These are phyloP conservation scores for Hiodon tergisus DNA, from an alignment of 2,113 vertebrate genomes.

Conservation along the genomic window DNA sequence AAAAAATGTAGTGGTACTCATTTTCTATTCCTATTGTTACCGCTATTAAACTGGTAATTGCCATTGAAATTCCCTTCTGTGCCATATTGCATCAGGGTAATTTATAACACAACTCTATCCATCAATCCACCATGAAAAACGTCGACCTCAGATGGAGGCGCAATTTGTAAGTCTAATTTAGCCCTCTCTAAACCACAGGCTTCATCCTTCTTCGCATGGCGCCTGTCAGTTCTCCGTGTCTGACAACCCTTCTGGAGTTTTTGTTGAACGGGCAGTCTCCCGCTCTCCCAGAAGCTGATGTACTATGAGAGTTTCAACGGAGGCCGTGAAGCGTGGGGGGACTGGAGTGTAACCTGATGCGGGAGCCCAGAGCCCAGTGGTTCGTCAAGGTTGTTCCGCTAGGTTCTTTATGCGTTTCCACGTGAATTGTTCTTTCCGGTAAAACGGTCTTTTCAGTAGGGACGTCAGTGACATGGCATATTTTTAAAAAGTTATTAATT, in stretches of 20 bases:
- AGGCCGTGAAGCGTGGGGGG: slow-evolving; percentile 52
- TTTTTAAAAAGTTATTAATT: not conserved
- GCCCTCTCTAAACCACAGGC: not conserved
- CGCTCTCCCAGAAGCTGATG: slow-evolving; percentile 50
- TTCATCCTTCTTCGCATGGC: slow-evolving; percentile 17
- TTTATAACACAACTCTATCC: not conserved
- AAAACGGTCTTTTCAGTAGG: not conserved
- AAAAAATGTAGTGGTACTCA: too few species aligned
- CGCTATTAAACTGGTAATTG: too few species aligned
- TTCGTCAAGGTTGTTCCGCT: slow-evolving; percentile 32
- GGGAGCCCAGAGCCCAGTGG: slow-evolving; percentile 46
- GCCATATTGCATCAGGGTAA: not conserved
- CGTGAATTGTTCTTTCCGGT: slow-evolving; percentile 28
- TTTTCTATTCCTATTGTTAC: too few species aligned
- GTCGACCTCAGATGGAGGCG: not conserved
- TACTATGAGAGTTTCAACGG: slow-evolving; percentile 55
- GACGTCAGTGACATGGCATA: not conserved
- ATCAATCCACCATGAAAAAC: not conserved
- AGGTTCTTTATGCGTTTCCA: slow-evolving; percentile 36
- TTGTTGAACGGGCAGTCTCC: slow-evolving; percentile 1
- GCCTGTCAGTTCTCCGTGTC: slow-evolving; percentile 23
- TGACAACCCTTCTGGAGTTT: slow-evolving; percentile 22
- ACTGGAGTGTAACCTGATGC: slow-evolving; percentile 46
- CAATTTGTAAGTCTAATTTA: not conserved
- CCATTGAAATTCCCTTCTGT: too few species aligned